Percentiles rank a stretch among this genome's conserved stretches.
Conservation (phyloP, 1,140 invertebrate species). For the Phymastichus coffea region DNA sequence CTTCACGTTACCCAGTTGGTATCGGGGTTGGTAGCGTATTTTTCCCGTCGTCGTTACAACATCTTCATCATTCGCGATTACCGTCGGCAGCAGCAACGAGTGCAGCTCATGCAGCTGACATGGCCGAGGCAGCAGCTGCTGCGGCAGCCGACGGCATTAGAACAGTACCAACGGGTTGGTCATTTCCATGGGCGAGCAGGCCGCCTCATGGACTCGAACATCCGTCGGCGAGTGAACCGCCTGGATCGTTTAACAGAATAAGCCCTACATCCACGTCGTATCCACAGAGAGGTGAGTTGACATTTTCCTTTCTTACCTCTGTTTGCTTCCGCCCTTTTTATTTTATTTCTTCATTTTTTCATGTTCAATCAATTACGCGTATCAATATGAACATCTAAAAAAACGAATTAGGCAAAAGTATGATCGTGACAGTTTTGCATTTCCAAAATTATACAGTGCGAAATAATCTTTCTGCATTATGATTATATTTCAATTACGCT, state of each 20-base stretch:
- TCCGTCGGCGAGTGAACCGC: constrained; percentile 47
- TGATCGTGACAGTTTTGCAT: no score
- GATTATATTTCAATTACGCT: no score
- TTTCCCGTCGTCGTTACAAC: constrained; percentile 53
- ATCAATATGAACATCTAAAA: no score
- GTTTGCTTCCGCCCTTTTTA: neutral
- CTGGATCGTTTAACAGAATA: constrained; percentile 45
- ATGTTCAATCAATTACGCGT: neutral
- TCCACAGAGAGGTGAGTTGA: constrained; percentile 51
- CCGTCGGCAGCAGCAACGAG: constrained; percentile 48
- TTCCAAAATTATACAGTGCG: no score
- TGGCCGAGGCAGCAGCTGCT: constrained; percentile 36
- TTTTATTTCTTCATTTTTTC: neutral
- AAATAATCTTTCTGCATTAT: no score
- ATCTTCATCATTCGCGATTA: constrained; percentile 49
- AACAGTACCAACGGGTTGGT: constrained; percentile 50
- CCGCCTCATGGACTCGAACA: constrained; percentile 51
- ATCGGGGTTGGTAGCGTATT: constrained; percentile 52
- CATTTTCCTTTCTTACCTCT: neutral
- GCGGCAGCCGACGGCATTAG: constrained; percentile 40
- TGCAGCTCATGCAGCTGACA: constrained; percentile 45
- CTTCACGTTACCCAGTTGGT: constrained; percentile 71
- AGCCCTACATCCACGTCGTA: constrained; percentile 52
- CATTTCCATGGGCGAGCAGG: constrained; percentile 55
- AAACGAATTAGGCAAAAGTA: no score